Evolutionary conservation across 2,888 invertebrate species (phyloP), one percentile per base, ranked within the genome.

Genomic region (Furcula furcula): DNA sequence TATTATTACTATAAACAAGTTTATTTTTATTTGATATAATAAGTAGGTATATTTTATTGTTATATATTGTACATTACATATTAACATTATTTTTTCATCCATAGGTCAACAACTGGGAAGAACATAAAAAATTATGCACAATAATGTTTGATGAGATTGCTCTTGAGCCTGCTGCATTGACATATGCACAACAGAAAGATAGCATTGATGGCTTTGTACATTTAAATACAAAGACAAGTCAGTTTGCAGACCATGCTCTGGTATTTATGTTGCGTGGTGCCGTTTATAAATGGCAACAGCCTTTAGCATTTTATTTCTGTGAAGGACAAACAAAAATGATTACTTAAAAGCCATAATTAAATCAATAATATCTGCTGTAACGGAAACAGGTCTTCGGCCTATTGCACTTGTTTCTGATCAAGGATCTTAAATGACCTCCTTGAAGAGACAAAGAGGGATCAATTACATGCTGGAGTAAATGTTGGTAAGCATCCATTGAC

Each of bases 201-300:
- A 7, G 10, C n/a, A 34, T 34, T 18, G 22, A 6, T 22, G 34
- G 34, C 9, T 29, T 34, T 34, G 29, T 34, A 12, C 22, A 34
- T 11, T 19, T 34, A 12, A 22, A 22, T 7, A 7, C 15, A 6
- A 29, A 18, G 18, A 22, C 13, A n/a, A 23, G 23, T 15, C 11
- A 34, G 6, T 31, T 36, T 26, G 36, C 31, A 13, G 31, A 36
- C 15, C 36, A 36, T 36, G 36, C 31, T n/a, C 28, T 36, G 2
- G 31, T 31, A 7, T 36, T 34, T 29, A 34, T 34, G 34, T n/a
- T 34, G 21, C 7, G 29, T 13, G 34, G 34, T 18, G 34, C 29
- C n/a, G 23, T 34, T 4, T 18, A 10, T 12, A 34, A 34, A 20
- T 34, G 34, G 29, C 29, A 34, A 18, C 29, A 34, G 12, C 34